Evolutionary conservation across 92 coral and sea anemone genomes (phyloP).

Genomic region (Muricea muricata): DNA sequence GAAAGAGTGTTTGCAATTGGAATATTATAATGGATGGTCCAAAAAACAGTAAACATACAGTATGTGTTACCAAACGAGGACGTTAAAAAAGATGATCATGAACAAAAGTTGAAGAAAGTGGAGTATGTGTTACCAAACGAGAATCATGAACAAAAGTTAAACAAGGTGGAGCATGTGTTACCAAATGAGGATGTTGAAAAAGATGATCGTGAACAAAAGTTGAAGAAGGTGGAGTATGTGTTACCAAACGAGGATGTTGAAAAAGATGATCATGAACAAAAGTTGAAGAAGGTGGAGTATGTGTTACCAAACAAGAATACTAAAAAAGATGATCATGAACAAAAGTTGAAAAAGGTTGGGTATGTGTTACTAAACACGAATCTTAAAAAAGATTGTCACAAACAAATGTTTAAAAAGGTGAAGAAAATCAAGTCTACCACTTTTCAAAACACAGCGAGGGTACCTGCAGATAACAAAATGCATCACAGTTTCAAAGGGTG

Average conservation of each 20-base stretch:
- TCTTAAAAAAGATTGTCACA: too few species aligned
- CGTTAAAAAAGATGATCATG: too few species aligned
- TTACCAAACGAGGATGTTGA: conserved; percentile 44
- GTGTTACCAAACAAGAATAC: conserved; percentile 41
- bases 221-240: conserved; percentile 24
- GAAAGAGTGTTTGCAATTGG: too few species aligned
- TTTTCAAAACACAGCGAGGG: not conserved
- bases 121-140: conserved; percentile 43
- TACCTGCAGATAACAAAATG: not conserved
- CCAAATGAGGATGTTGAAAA: too few species aligned
- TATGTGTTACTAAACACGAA: conserved; percentile 30
- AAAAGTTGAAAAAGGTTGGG: conserved; percentile 26
- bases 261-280: conserved; percentile 41
- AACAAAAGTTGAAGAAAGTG: too few species aligned
- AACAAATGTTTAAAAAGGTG: not conserved
- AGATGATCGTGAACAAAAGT: conserved; percentile 40
- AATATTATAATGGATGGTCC: too few species aligned
- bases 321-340: too few species aligned
- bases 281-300: conserved; percentile 24
- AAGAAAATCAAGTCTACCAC: not conserved
- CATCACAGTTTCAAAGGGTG: not conserved
- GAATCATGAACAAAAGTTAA: too few species aligned
- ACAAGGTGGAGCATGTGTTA: too few species aligned
- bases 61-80: conserved; percentile 35
- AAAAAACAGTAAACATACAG: conserved; percentile 35